Conservation (phyloP, 92 coral and sea anemone genomes). For the Diadumene lineata region DNA sequence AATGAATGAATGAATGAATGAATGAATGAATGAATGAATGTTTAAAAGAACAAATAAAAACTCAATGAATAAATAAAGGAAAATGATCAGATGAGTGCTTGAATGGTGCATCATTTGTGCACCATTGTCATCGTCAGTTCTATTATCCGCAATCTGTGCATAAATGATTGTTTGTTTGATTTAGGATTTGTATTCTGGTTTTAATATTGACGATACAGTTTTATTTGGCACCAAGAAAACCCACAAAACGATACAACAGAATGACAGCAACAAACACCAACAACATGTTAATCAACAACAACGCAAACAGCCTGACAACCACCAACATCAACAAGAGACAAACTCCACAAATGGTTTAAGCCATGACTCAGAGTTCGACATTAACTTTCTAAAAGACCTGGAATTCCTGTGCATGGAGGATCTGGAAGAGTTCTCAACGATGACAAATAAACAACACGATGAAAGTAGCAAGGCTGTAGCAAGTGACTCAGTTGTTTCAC, state of each 20-base stretch:
- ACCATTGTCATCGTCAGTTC: background rate
- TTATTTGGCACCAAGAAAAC: conserved; percentile 10
- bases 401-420: conserved; percentile 26
- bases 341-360: conserved; percentile 4
- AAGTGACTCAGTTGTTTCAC: background rate
- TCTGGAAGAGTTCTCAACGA: conserved; percentile 43
- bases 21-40: no score
- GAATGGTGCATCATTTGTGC: no score
- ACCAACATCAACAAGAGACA: background rate
- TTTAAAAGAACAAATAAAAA: no score
- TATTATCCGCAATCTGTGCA: background rate
- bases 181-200: conserved; percentile 34
- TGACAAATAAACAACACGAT: background rate
- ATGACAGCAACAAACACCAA: background rate
- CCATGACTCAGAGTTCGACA: background rate
- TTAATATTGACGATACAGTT: conserved; percentile 12
- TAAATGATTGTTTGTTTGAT: background rate
- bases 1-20: no score
- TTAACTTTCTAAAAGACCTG: conserved; percentile 7
- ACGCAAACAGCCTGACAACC: background rate
- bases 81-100: no score
- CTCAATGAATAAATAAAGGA: no score
- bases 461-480: background rate
- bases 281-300: background rate
- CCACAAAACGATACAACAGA: conserved; percentile 1